Evolutionary conservation across 2,113 vertebrate genomes (phyloP).

Genomic region (Brachypteracias leptosomus): DNA sequence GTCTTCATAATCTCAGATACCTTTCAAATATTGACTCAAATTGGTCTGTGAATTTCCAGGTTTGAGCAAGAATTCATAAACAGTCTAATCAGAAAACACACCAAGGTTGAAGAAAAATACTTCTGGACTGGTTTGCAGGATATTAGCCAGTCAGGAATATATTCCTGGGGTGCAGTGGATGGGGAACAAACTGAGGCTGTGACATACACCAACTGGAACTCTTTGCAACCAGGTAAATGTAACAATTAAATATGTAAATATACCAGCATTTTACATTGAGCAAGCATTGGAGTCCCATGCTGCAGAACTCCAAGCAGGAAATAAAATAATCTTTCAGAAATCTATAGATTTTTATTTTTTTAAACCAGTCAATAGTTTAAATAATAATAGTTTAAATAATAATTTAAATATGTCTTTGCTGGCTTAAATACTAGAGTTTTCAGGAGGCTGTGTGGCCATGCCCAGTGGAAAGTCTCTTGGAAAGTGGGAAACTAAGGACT

Average conservation of each 20-base stretch:
- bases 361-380: not conserved
- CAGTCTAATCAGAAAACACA: conserved; percentile 81
- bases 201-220: conserved; percentile 89
- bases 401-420: conserved; percentile 3
- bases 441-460: conserved; percentile 85
- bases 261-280: not conserved
- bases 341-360: not conserved
- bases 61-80: conserved; percentile 96
- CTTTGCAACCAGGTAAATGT: conserved; percentile 82
- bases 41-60: conserved; percentile 70
- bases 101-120: conserved; percentile 68
- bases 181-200: conserved; percentile 59
- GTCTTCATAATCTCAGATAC: not conserved
- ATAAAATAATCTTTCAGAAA: not conserved
- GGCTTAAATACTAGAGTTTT: conserved; percentile 57
- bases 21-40: not conserved
- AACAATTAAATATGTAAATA: not conserved
- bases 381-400: too few relatives aligned
- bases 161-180: conserved; percentile 79
- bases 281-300: not conserved
- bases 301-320: not conserved
- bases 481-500: conserved; percentile 89
- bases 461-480: conserved; percentile 80
- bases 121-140: conserved; percentile 93
- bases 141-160: conserved; percentile 79